Evolutionary conservation across 2,888 invertebrate genomes (phyloP).

Genomic region (Frankliniella fusca): DNA sequence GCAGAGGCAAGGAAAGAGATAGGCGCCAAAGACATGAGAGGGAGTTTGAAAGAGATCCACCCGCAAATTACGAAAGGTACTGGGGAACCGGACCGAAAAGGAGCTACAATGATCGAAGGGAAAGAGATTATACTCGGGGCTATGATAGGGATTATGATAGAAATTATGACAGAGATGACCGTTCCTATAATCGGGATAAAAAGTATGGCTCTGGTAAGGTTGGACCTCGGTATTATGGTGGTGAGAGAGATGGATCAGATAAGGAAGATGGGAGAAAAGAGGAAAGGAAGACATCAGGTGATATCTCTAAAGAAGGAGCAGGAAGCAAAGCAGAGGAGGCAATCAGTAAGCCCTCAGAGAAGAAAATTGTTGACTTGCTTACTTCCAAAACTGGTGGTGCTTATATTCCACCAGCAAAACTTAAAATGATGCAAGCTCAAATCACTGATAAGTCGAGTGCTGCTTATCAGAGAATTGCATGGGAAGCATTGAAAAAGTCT

Average conservation of each 20-base stretch:
- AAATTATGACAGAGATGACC: slow-evolving; percentile 31
- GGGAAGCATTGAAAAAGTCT: slow-evolving; percentile 98
- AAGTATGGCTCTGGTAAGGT: slow-evolving; percentile 30
- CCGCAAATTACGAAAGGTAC: slow-evolving; percentile 29
- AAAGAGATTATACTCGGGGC: slow-evolving; percentile 27
- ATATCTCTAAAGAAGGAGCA: slow-evolving; percentile 32
- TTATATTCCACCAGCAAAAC: slow-evolving; percentile 95
- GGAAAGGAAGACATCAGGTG: neutral
- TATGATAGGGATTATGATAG: slow-evolving; percentile 30
- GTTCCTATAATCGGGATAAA: slow-evolving; percentile 31
- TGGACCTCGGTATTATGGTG: slow-evolving; percentile 33
- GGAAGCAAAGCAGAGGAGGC: slow-evolving; percentile 38
- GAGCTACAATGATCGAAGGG: slow-evolving; percentile 18
- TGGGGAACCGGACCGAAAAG: slow-evolving; percentile 28
- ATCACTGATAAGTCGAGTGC: slow-evolving; percentile 89
- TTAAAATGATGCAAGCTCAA: slow-evolving; percentile 91
- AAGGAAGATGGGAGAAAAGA: slow-evolving; percentile 29
- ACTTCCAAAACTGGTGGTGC: slow-evolving; percentile 88
- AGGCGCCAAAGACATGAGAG: neutral
- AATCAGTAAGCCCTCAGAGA: slow-evolving; percentile 46
- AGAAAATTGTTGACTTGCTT: slow-evolving; percentile 61
- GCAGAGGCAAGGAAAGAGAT: slow-evolving; percentile 28
- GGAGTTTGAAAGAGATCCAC: neutral
- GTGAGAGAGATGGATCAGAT: neutral
- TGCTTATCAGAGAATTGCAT: slow-evolving; percentile 92